phyloP scores from a whole-genome alignment of 2,113 vertebrate species.

The Pelusios castaneus region DNA sequence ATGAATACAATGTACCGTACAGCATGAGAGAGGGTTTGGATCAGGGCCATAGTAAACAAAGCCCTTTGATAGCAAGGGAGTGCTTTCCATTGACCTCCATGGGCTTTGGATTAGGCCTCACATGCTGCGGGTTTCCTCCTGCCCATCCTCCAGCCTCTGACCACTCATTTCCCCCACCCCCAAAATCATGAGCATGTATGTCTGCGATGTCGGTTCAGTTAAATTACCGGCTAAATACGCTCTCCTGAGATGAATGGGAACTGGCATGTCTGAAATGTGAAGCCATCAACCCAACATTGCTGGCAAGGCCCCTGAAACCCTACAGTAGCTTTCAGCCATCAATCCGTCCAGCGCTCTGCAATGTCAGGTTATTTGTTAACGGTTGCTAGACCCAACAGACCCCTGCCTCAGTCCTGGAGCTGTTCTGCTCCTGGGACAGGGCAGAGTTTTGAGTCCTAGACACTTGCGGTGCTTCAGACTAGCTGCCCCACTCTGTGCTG shows the following conservation, averaged over 20 bases:
- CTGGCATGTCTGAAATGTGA: conserved; percentile 34
- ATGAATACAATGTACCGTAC: conserved; percentile 53
- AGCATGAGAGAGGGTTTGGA: background rate
- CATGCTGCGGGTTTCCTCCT: conserved; percentile 26
- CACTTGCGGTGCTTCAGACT: background rate
- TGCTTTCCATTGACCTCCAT: conserved; percentile 19
- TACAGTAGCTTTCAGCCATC: conserved; percentile 45
- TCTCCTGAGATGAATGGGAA: conserved; percentile 45
- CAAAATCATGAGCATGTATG: conserved; percentile 41
- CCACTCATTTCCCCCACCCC: too few species aligned
- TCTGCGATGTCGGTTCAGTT: conserved; percentile 50
- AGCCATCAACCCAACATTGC: conserved; percentile 31
- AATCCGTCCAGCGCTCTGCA: conserved; percentile 42
- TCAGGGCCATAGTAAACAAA: conserved; percentile 55
- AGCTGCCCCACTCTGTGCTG: background rate
- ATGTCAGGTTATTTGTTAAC: conserved; percentile 45
- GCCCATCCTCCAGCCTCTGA: background rate
- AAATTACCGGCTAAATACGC: conserved; percentile 36
- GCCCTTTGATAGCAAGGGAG: conserved; percentile 52
- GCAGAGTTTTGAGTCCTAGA: background rate
- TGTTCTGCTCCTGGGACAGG: background rate
- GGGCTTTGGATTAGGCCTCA: conserved; percentile 36
- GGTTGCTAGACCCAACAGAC: background rate
- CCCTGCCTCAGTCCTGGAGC: background rate
- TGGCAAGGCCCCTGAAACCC: conserved; percentile 49